Evolutionary conservation across 37 sponge, comb jelly and placozoan genomes (phyloP).

Genomic region (Trichoplax adhaerens): DNA sequence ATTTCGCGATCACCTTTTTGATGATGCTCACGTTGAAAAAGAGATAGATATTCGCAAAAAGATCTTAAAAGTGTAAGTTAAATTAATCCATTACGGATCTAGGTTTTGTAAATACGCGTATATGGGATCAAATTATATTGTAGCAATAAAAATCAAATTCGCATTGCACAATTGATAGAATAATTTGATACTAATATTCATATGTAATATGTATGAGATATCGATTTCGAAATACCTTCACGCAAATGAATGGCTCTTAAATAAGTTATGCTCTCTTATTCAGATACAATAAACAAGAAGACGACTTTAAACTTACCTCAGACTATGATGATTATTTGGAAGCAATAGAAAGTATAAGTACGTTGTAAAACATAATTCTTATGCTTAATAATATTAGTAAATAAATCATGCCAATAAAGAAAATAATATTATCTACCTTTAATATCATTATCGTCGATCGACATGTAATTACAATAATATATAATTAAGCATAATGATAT

Average conservation of each 20-base stretch:
- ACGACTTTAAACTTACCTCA: constrained; percentile 45
- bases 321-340: constrained; percentile 94
- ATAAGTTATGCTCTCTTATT: too few species aligned
- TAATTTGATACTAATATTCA: constrained; percentile 1
- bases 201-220: background rate
- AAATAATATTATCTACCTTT: background rate
- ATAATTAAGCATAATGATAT: background rate
- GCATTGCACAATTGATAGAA: constrained; percentile 3
- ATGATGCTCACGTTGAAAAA: constrained; percentile 64
- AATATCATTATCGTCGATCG: background rate
- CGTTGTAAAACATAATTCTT: background rate
- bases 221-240: too few species aligned
- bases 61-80: constrained; percentile 66
- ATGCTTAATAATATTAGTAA: background rate
- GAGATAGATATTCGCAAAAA: constrained; percentile 92
- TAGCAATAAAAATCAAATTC: background rate
- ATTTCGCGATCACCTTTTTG: constrained; percentile 73
- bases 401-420: background rate
- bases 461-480: background rate
- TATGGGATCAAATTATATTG: too few species aligned
- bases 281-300: constrained; percentile 74
- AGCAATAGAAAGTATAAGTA: constrained; percentile 75
- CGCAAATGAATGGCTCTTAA: too few species aligned
- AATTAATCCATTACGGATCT: too few species aligned
- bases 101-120: too few species aligned